These are phyloP conservation scores for Drosophila borborema DNA, from an alignment of 2,888 invertebrate genomes.

Conservation along the genomic window DNA sequence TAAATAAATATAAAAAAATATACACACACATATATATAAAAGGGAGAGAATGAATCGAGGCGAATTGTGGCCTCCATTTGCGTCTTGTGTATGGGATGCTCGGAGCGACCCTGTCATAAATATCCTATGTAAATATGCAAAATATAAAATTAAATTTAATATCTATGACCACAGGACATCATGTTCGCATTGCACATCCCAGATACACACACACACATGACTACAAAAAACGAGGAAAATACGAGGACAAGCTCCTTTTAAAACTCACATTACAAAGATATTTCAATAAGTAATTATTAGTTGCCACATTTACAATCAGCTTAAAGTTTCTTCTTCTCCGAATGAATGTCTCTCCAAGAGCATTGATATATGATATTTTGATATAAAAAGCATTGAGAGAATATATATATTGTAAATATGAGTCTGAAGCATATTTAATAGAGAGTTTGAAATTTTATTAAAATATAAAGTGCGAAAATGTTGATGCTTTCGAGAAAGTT, in stretches of 20 bases:
- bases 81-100: conserved; percentile 1
- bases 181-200: conserved; percentile 10
- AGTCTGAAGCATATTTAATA: neutral
- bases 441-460: neutral
- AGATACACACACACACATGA: conserved; percentile 1
- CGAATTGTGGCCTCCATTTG: conserved; percentile 30
- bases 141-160: conserved; percentile 65
- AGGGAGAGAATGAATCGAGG: conserved; percentile 2
- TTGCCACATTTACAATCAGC: neutral
- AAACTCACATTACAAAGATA: conserved; percentile 10
- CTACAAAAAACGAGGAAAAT: conserved; percentile 11
- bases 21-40: neutral
- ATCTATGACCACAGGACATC: conserved; percentile 36
- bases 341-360: neutral
- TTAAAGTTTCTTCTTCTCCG: neutral
- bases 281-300: conserved; percentile 17
- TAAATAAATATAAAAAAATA: neutral
- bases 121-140: conserved; percentile 56
- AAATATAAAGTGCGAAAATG: no score
- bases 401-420: neutral
- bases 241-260: conserved; percentile 5
- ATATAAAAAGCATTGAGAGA: neutral
- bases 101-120: conserved; percentile 38
- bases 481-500: no score
- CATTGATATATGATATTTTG: neutral